Conservation (phyloP, 37 sponge, comb jelly and placozoan genomes). For the Oopsacas minuta region DNA sequence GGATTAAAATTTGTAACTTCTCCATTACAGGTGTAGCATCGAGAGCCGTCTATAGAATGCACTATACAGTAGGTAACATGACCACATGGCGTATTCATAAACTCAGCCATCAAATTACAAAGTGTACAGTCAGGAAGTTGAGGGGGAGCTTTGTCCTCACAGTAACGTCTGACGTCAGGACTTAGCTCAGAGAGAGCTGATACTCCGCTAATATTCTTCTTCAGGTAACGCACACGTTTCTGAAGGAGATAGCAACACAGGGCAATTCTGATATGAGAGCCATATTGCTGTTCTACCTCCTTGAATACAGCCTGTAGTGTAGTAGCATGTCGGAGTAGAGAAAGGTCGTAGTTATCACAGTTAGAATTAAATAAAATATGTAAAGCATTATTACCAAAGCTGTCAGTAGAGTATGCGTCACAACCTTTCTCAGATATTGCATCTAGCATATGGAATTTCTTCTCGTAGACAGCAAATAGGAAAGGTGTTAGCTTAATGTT, state of each 20-base stretch:
- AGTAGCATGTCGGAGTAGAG: neutral
- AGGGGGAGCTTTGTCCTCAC: neutral
- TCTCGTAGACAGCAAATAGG: neutral
- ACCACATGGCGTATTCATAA: neutral
- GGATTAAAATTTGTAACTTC: neutral
- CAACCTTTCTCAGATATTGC: neutral
- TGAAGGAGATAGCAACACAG: neutral
- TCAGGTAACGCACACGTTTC: neutral
- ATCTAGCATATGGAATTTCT: conserved; percentile 8
- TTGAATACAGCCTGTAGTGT: neutral
- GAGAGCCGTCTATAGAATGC: neutral
- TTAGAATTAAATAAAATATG: neutral
- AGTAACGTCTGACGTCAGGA: neutral
- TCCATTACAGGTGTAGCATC: neutral
- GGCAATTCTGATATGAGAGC: neutral
- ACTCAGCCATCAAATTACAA: neutral
- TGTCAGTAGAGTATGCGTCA: neutral
- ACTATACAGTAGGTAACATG: neutral
- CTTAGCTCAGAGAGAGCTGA: neutral
- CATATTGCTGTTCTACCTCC: neutral
- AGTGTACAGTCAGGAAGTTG: neutral
- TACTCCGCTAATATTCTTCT: neutral
- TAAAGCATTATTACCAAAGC: neutral
- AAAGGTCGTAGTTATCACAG: neutral
- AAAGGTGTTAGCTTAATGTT: neutral